These are phyloP conservation scores for Hypomecis punctinalis DNA, from an alignment of 2,888 invertebrate species.

Conservation along the genomic window DNA sequence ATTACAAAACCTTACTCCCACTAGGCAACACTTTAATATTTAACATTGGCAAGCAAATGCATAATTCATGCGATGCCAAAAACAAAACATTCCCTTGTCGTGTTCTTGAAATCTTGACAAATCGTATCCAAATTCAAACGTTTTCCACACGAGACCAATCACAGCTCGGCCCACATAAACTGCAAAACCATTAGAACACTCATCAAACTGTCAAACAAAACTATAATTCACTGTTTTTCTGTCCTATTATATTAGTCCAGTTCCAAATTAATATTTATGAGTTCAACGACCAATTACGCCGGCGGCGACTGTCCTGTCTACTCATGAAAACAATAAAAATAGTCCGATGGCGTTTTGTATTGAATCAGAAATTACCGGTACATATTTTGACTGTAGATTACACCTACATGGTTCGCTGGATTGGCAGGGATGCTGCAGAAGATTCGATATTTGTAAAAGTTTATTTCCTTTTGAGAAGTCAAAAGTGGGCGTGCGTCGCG, in stretches of 20 bases:
- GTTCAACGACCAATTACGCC: conserved; percentile 40
- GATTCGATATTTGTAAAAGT: too few relatives aligned
- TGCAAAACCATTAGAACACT: conserved; percentile 30
- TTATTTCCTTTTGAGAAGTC: too few relatives aligned
- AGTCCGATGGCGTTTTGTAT: conserved; percentile 19
- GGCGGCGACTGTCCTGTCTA: conserved; percentile 25
- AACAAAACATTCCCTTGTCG: neutral
- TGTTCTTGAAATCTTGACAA: conserved; percentile 3
- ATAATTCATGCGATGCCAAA: neutral
- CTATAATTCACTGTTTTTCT: conserved; percentile 34
- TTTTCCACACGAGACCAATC: conserved; percentile 26
- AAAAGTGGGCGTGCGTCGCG: too few relatives aligned
- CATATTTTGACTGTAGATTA: conserved; percentile 31
- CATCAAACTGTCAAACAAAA: conserved; percentile 27
- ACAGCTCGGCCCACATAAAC: conserved; percentile 16
- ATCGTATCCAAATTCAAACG: conserved; percentile 1
- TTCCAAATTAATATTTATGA: conserved; percentile 42
- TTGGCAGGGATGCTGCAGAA: conserved; percentile 23
- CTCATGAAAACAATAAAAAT: conserved; percentile 17
- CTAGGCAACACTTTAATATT: too few relatives aligned
- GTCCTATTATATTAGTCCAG: conserved; percentile 32
- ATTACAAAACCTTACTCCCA: too few relatives aligned
- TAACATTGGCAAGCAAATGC: neutral
- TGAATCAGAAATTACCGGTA: conserved; percentile 33
- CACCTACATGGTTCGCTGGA: conserved; percentile 34